Base-by-base conservation (phyloP, 2,888 invertebrate genomes). In the Mythimna vitellina region DNA sequence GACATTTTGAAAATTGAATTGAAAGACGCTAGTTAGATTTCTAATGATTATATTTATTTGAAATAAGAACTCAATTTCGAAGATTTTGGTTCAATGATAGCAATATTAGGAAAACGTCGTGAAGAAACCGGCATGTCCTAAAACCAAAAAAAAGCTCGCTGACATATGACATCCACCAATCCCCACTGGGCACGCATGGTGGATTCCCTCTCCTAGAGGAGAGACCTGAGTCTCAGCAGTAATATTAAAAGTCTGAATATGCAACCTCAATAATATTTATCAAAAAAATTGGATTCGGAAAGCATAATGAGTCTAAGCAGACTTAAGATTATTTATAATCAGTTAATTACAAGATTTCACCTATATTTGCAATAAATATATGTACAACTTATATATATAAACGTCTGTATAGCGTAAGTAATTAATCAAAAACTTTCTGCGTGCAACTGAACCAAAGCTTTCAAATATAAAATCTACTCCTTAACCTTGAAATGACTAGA, bases 401-500 rank as follows among this genome's bases (percentile, higher is more conserved):
- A 20, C 6, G 17, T 17, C 7, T 46, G 7, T 46, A 20, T 46
- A 46, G 8, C 4, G 1, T 17, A 56, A 7, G 14, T 29, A 49
- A 35, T 66, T 25, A 56, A 71, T 70, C 5, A 71, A 25, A 56
- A 46, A 58, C 20, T 29, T 72, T 35, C 1, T 12, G 12, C 12
- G n/a, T n/a, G 51, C 12, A 32, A 0, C 6, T 20, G 14, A 20
- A 22, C 25, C 20, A n/a, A 42, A 63, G 7, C 29, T 64, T 42
- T 29, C 22, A 25, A 61, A 61, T 10, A 61, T 25, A 10, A 57
- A 63, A 49, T 58, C 32, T 53, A 17, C 9, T 17, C 22, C 14
- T 22, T 14, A 68, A 62, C 32, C 68, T 68, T 62, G 38, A 60
- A 60, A 70, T 60, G 20, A 42, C 29, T 63, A 64, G 29, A 60